These are phyloP conservation scores for Crossaster papposus DNA, from an alignment of 53 echinoderm and acorn worm genomes.

Conservation along the genomic window DNA sequence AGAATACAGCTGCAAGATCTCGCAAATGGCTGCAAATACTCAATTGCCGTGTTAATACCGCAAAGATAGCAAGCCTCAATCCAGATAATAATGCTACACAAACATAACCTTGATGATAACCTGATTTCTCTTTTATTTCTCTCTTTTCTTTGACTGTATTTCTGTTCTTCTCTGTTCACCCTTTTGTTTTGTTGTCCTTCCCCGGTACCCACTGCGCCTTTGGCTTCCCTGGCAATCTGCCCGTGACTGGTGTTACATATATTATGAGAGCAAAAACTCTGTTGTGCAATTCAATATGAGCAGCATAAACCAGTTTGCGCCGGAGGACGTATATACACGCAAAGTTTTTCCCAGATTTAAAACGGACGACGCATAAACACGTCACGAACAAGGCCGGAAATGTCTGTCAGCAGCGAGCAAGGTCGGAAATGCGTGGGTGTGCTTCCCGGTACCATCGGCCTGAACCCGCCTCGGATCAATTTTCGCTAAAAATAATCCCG, in stretches of 20 bases:
- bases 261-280: background rate
- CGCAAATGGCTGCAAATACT: conserved; percentile 14
- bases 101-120: conserved; percentile 8
- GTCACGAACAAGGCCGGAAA: too few species aligned
- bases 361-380: too few species aligned
- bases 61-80: background rate
- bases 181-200: background rate
- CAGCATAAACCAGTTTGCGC: background rate
- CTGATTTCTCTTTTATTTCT: conserved; percentile 27
- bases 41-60: too few species aligned
- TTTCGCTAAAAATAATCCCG: too few species aligned
- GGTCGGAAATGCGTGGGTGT: too few species aligned
- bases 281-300: background rate
- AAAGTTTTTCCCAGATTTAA: too few species aligned
- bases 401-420: too few species aligned
- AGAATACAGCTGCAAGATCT: conserved; percentile 22
- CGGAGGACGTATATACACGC: too few species aligned
- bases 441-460: too few species aligned
- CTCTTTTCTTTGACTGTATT: conserved; percentile 20
- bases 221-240: background rate
- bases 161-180: background rate
- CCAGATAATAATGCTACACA: background rate
- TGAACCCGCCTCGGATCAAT: too few species aligned
- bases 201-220: background rate
- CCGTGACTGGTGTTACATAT: conserved; percentile 1